Base-by-base conservation (phyloP, 2,113 vertebrate genomes). In the Pionites leucogaster region DNA sequence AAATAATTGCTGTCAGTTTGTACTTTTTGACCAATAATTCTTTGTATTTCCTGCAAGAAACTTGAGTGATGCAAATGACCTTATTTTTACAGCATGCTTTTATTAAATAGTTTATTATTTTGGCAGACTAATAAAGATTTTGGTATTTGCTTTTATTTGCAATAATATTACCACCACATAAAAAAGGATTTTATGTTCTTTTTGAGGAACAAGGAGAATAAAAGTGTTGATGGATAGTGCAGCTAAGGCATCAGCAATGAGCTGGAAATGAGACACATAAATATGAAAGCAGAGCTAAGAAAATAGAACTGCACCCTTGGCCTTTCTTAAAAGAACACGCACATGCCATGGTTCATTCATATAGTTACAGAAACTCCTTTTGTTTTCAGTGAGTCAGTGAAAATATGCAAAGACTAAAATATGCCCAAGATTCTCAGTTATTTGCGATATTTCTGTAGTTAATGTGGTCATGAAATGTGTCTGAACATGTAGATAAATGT, bases 181-280 rank as follows among this genome's bases (percentile, higher is more conserved):
- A 98, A 99, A 99, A 98, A 98, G 98, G 98, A 89, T 98, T 99
- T 99, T 99, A 99, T 99, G 98, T 99, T 98, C 98, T 98, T 99
- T 98, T 99, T 99, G 99, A 98, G 98, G 98, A 98, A 98, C 97
- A 98, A 98, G 98, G 98, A 99, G 98, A 99, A 99, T 98, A 99
- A 98, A 99, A 98, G 98, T 99, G 97, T 99, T 99, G 99, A 99
- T 99, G 98, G 99, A 99, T 99, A 97, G 99, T 95, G 97, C 98
- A 98, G 98, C 98, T 83, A 98, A 99, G 98, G 98, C 98, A 98
- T 98, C 98, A 98, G 98, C 98, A 99, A 98, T 98, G 98, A 99
- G 98, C 98, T 99, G 98, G 99, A 99, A 99, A 99, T 99, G 99
- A 99, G 99, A 98, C 98, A 98, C 99, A 99, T 99, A 99, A 99